Evolutionary conservation across 2,888 invertebrate species (phyloP), one percentile per base, ranked within the genome.

Genomic region (Drosophila demipolita): DNA sequence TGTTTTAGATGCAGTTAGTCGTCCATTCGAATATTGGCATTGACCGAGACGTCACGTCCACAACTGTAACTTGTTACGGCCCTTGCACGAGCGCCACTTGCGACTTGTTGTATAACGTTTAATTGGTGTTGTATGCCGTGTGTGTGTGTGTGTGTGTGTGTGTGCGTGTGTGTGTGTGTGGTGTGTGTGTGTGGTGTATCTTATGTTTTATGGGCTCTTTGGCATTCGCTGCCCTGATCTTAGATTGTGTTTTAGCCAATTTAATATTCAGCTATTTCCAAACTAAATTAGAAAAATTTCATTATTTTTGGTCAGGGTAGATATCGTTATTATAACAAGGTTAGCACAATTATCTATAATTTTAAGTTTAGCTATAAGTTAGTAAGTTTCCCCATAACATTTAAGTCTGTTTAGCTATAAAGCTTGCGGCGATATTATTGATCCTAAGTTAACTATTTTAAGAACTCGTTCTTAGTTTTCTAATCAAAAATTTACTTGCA

Each of bases 1-100:
- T 70, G 70, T 72, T 64, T 72, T 75, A 66, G 36, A 54, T 63
- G 23, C 62, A 70, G 67, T 63, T 76, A 50, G 29, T 62, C 17
- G 55, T 9, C 55, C 38, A 38, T 54, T 32, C 53, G 55, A 17
- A 38, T 53, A 54, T 52, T 73, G 82, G 38, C 82, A 87, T 87
- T 85, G 74, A 53, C 11, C 17, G 58, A 70, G 66, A 42, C 52
- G 53, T 62, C 87, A 83, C 83, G 88, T 87, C 54, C 60, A 50
- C 8, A 48, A 54, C 45, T 69, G 71, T 68, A 82, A 82, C 74
- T 69, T 59, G 71, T 45, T 79, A 57, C 73, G 73, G 69, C 81
- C 79, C 66, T 71, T 80, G 59, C 59, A 38, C 11, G 59, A 36
- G 45, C 54, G 17, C 35, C 29, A 38, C 55, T 23, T 66, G 48